Percentiles rank a stretch among this genome's conserved stretches.
phyloP scores from a whole-genome alignment of 2,113 vertebrate genomes.

The Hemiprocne comata region DNA sequence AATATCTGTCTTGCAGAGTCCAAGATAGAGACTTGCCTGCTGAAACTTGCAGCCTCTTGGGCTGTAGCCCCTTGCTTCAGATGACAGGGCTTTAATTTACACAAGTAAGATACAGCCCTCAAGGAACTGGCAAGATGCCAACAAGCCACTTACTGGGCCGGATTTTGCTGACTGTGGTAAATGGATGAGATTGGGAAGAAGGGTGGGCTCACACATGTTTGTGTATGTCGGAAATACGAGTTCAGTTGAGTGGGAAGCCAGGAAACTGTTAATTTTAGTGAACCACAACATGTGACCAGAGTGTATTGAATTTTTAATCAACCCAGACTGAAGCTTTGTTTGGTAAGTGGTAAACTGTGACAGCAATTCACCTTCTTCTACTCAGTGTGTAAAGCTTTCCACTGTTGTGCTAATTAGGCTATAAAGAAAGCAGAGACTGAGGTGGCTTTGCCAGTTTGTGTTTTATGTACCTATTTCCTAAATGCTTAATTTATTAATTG shows the following conservation, averaged over 20 bases:
- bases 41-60: conserved; percentile 16
- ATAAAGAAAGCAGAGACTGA: background rate
- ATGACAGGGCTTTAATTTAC: background rate
- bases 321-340: background rate
- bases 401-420: background rate
- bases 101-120: background rate
- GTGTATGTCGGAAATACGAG: background rate
- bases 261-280: background rate
- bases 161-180: conserved; percentile 7
- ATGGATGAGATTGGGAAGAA: background rate
- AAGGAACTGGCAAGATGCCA: background rate
- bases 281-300: background rate
- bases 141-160: background rate
- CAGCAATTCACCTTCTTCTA: background rate
- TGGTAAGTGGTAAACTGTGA: background rate
- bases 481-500: background rate
- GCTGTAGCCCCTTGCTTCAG: background rate
- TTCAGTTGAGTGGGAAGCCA: background rate
- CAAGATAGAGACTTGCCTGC: background rate
- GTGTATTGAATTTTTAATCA: background rate
- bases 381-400: background rate
- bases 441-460: background rate
- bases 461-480: background rate
- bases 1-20: background rate
- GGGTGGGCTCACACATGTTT: background rate